Evolutionary conservation across 2,113 vertebrate species (phyloP).

Genomic region (Sinocyclocheilus anophthalmus): DNA sequence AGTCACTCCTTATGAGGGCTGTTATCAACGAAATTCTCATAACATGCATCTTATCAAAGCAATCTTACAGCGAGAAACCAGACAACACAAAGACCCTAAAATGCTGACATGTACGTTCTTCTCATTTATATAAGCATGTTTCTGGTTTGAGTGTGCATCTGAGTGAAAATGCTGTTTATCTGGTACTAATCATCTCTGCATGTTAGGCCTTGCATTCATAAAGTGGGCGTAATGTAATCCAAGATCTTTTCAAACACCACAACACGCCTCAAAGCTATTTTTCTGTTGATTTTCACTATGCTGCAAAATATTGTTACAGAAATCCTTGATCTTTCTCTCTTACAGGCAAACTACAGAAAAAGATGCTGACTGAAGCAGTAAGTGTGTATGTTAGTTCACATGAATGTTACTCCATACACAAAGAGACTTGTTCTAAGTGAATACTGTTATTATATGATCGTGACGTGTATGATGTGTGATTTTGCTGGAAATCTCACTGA

Average conservation of each 20-base stretch:
- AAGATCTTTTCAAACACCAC: neutral
- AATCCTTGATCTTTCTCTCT: neutral
- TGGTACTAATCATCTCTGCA: neutral
- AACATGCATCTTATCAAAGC: too few species aligned
- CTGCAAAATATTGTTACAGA: neutral
- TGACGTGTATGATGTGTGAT: neutral
- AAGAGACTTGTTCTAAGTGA: neutral
- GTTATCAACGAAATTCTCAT: neutral
- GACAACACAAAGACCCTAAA: neutral
- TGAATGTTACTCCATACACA: neutral
- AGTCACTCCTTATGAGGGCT: neutral
- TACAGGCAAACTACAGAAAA: slow-evolving; percentile 74
- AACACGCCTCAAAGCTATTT: neutral
- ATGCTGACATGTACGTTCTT: neutral
- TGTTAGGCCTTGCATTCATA: slow-evolving; percentile 17
- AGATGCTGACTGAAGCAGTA: slow-evolving; percentile 67
- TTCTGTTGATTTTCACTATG: neutral
- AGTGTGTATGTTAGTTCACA: slow-evolving; percentile 26
- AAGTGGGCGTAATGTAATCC: neutral
- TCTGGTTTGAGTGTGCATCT: neutral
- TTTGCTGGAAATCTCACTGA: neutral
- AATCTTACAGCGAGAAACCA: too few species aligned
- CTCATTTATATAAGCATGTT: neutral
- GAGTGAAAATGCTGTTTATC: neutral
- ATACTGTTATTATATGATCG: neutral